Base-by-base conservation (phyloP, 2,888 invertebrate genomes). In the Oligia fasciuncula region DNA sequence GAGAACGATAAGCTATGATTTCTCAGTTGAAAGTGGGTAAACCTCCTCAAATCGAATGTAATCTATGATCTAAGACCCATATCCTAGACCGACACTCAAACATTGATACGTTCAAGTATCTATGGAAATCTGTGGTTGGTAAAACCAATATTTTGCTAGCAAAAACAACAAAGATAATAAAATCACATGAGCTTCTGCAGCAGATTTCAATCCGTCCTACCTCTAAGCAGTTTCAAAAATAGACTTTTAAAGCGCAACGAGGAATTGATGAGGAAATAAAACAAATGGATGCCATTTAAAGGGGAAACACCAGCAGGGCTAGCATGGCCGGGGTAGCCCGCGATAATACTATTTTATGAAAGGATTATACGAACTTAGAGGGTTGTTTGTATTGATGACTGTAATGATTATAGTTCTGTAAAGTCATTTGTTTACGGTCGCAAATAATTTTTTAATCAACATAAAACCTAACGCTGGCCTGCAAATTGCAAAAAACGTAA, bases 51-150 rank as follows among this genome's bases (percentile, higher is more conserved):
- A 4, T 51, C 5, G 49, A 17, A 6, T 19, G 57, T 75, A 60
- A 75, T 74, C 49, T 73, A 60, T 73, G 11, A 75, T 74, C 49
- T 60, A 49, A n/a, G 35, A 17, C 4, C n/a, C 23, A 1, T 40
- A 29, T 77, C 54, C 49, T 62, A 65, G 63, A 29, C 19, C 49
- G 14, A 9, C 4, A 77, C 17, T 23, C 8, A 35, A 46, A 23
- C 23, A 77, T 35, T 43, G 51, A 63, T 29, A 76, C 17, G 17
- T 17, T 43, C 43, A 65, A 35, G 5, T 77, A 23, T 46, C 17
- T 54, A 71, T 78, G 23, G 49, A 51, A 43, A 77, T 77, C n/a
- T 80, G 4, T 57, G 17, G 63, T 72, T 46, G 51, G 51, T 63
- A 72, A 71, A 80, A 71, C 43, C 29, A 29, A 17, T 9, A 49